Conservation (phyloP, 2,888 invertebrate genomes). For the Tenodera sinensis region DNA sequence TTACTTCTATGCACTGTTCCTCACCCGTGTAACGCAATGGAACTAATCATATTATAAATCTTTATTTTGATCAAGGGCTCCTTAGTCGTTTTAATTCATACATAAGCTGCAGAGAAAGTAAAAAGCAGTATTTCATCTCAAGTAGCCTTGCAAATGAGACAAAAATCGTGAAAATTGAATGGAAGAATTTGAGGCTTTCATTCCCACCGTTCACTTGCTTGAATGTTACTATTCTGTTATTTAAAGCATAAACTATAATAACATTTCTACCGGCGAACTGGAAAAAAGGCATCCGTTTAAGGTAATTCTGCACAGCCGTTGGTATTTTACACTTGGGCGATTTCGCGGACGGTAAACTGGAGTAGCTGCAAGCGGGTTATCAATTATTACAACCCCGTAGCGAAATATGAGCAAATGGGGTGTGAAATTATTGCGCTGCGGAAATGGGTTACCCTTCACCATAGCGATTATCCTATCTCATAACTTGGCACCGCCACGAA, state of each 20-base stretch:
- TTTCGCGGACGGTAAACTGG: neutral
- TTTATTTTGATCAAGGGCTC: no score
- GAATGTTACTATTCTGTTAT: neutral
- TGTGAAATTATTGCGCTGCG: neutral
- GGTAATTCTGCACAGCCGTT: neutral
- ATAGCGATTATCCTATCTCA: neutral
- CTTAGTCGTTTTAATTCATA: no score
- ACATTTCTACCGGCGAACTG: neutral
- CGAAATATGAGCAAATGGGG: neutral
- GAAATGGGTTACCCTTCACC: neutral
- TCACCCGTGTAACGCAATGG: no score
- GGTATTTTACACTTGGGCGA: neutral
- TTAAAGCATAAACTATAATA: neutral
- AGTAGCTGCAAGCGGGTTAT: neutral
- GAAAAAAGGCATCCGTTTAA: neutral
- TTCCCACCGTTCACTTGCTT: neutral
- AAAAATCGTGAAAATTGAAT: no score
- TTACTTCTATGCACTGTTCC: no score
- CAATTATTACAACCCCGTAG: neutral
- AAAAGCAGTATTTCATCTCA: no score
- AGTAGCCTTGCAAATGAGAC: no score
- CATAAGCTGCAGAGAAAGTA: no score
- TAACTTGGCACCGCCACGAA: neutral
- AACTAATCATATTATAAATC: no score
- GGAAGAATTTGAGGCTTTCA: neutral